phyloP scores from a whole-genome alignment of 2,888 invertebrate genomes.

The Nymphalis c-album region DNA sequence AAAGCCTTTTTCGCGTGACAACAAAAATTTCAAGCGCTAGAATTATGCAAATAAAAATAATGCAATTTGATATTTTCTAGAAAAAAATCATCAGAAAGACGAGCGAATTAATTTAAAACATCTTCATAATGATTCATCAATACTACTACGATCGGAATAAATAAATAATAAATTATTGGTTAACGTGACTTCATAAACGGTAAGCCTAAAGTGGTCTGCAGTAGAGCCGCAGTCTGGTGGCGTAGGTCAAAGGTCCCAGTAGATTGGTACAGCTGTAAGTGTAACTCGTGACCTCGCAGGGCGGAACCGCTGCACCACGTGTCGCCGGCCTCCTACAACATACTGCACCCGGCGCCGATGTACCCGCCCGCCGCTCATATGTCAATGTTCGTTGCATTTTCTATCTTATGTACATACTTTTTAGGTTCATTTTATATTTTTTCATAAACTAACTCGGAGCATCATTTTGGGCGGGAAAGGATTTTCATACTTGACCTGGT shows the following conservation, averaged over 20 bases:
- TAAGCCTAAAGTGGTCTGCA: too few species aligned
- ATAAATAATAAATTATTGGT: too few species aligned
- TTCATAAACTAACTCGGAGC: background rate
- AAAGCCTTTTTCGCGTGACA: too few species aligned
- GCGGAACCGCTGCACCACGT: slow-evolving; percentile 57
- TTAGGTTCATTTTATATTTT: slow-evolving; percentile 8
- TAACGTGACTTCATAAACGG: too few species aligned
- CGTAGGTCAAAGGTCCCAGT: background rate
- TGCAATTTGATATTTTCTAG: too few species aligned
- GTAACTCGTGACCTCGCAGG: slow-evolving; percentile 40
- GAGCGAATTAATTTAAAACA: too few species aligned
- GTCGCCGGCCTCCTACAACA: slow-evolving; percentile 62
- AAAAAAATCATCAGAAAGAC: too few species aligned
- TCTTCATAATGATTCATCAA: too few species aligned
- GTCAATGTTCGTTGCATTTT: slow-evolving; percentile 50
- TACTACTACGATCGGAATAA: too few species aligned
- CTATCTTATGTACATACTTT: slow-evolving; percentile 15
- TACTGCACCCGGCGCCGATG: slow-evolving; percentile 73
- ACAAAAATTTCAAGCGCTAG: too few species aligned
- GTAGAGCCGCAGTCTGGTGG: too few species aligned
- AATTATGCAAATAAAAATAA: too few species aligned
- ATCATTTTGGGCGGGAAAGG: background rate
- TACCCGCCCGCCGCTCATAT: slow-evolving; percentile 66
- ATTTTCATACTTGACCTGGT: background rate
- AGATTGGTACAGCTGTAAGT: slow-evolving; percentile 10